phyloP scores from a whole-genome alignment of 30 jellyfish, hydroid and myxozoan genomes.

The Rhopilema esculentum region DNA sequence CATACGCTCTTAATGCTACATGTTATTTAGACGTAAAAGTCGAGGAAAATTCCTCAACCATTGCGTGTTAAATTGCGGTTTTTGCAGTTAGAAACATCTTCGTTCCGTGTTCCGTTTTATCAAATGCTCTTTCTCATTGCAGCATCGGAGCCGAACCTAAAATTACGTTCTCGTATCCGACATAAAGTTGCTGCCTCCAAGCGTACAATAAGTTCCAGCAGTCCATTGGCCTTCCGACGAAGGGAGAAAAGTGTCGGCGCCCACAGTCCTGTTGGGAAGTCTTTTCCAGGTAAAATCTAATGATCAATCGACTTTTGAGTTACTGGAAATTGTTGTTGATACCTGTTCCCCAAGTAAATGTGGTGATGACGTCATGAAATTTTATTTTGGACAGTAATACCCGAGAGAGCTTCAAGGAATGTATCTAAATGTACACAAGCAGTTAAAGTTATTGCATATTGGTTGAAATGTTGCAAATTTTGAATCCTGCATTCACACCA shows the following conservation, averaged over 20 bases:
- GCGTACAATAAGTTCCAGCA: slow-evolving; percentile 62
- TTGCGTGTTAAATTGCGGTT: too few species aligned
- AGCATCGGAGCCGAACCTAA: slow-evolving; percentile 93
- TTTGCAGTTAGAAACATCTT: too few species aligned
- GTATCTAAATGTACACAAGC: too few species aligned
- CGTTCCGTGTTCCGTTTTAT: background rate
- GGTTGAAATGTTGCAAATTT: too few species aligned
- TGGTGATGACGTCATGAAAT: too few species aligned
- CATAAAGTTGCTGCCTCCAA: slow-evolving; percentile 75
- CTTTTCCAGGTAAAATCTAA: slow-evolving; percentile 65
- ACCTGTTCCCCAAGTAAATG: too few species aligned
- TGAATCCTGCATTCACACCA: too few species aligned
- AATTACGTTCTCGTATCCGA: slow-evolving; percentile 69
- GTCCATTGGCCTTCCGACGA: slow-evolving; percentile 76
- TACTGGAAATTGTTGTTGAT: background rate
- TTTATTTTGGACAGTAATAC: too few species aligned
- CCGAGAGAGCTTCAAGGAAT: too few species aligned
- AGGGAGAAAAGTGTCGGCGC: slow-evolving; percentile 69
- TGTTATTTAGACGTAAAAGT: background rate
- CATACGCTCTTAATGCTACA: background rate
- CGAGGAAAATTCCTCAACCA: too few species aligned
- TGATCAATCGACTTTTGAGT: background rate
- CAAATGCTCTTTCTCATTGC: background rate
- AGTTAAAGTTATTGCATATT: too few species aligned
- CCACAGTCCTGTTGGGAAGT: slow-evolving; percentile 81